These are phyloP conservation scores for Linurgus olivaceus DNA, from an alignment of 2,797 vertebrate species.

Conservation along the genomic window DNA sequence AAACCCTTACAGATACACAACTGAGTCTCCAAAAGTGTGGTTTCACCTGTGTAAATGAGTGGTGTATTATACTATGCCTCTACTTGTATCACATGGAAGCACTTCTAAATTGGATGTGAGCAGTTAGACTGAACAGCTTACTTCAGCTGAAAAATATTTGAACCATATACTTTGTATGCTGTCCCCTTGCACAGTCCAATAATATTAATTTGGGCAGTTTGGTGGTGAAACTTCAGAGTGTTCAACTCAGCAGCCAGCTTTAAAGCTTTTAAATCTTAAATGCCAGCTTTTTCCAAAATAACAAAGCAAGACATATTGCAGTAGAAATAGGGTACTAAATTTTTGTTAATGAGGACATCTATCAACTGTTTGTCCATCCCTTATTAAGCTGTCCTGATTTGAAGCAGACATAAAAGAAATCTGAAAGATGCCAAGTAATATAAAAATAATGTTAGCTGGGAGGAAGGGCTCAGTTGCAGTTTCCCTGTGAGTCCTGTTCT, in stretches of 20 bases:
- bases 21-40: neutral
- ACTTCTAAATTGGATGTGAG: neutral
- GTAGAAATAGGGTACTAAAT: neutral
- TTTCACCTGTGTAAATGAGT: neutral
- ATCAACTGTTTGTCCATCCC: neutral
- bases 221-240: neutral
- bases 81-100: neutral
- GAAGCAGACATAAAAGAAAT: neutral
- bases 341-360: neutral
- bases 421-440: neutral
- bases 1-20: neutral
- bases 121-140: neutral
- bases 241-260: neutral
- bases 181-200: neutral
- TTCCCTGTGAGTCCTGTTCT: neutral
- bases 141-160: neutral
- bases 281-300: neutral
- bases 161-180: neutral
- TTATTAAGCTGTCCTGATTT: slow-evolving; percentile 12
- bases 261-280: neutral
- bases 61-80: neutral
- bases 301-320: neutral
- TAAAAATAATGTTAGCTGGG: neutral
- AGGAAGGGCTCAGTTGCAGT: neutral
- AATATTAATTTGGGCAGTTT: neutral